Conservation (phyloP, 2,888 invertebrate species). For the Pyrochroa serraticornis region DNA sequence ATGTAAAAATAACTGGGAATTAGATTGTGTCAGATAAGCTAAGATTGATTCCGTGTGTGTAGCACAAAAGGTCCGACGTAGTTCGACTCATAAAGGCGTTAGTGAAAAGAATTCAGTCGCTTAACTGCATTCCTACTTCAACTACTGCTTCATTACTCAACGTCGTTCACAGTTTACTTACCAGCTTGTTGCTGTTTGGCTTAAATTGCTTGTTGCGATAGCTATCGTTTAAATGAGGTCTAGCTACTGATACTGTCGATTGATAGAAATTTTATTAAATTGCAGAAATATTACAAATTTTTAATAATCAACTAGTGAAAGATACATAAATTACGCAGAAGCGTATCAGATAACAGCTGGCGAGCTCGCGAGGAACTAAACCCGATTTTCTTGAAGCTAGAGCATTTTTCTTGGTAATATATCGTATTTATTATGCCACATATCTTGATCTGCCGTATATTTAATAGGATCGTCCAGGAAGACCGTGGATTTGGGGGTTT, state of each 20-base stretch:
- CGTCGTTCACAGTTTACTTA: conserved; percentile 16
- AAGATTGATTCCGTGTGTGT: conserved; percentile 36
- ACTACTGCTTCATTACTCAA: conserved; percentile 28
- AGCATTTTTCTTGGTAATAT: not conserved
- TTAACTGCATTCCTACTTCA: conserved; percentile 35
- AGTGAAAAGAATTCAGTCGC: conserved; percentile 36
- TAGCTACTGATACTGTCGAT: too few species aligned
- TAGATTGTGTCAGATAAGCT: conserved; percentile 27
- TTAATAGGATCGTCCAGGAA: not conserved
- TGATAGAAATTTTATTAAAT: too few species aligned
- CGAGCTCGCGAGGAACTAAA: not conserved
- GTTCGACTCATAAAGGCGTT: conserved; percentile 30
- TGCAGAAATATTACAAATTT: too few species aligned
- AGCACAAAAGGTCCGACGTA: conserved; percentile 36
- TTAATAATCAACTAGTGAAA: too few species aligned
- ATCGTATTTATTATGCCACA: conserved; percentile 12
- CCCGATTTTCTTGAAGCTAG: not conserved
- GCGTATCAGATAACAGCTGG: not conserved
- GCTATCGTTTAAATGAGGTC: too few species aligned
- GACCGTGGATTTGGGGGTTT: conserved; percentile 9
- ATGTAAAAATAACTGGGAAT: conserved; percentile 21
- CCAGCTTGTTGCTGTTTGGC: conserved; percentile 4
- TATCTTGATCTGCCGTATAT: conserved; percentile 12
- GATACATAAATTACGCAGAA: conserved; percentile 3
- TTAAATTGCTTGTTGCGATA: too few species aligned